Evolutionary conservation across 2,113 vertebrate species (phyloP).

Genomic region (Silurus meridionalis): DNA sequence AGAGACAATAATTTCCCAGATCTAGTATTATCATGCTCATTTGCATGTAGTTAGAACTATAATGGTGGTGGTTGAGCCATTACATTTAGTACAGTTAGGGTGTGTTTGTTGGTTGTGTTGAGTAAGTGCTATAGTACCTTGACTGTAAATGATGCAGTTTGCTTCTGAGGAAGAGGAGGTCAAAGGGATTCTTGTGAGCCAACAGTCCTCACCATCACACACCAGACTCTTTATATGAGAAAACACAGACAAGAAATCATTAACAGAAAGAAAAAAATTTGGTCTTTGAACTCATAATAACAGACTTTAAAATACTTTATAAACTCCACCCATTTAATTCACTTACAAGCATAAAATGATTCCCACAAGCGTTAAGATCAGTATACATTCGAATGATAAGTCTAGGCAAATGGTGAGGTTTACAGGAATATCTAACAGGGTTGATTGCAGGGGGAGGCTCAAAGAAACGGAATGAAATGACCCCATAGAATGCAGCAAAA

Average conservation of each 20-base stretch:
- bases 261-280: neutral
- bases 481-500: slow-evolving; percentile 13
- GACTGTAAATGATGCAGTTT: slow-evolving; percentile 83
- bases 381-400: neutral
- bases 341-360: neutral
- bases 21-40: neutral
- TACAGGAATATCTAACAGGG: slow-evolving; percentile 16
- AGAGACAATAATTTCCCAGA: neutral
- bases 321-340: neutral
- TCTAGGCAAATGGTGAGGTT: neutral
- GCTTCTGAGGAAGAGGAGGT: slow-evolving; percentile 69
- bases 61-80: neutral
- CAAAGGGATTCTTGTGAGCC: slow-evolving; percentile 79
- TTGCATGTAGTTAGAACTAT: neutral
- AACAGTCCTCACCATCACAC: slow-evolving; percentile 81
- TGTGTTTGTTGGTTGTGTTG: neutral
- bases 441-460: neutral
- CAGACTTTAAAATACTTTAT: slow-evolving; percentile 2
- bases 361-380: neutral
- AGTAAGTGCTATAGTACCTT: slow-evolving; percentile 67
- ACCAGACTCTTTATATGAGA: slow-evolving; percentile 68
- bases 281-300: neutral
- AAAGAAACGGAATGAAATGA: neutral
- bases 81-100: neutral
- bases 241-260: slow-evolving; percentile 34